Base-by-base conservation (phyloP, 2,888 invertebrate genomes). In the Lasioglossum morio region DNA sequence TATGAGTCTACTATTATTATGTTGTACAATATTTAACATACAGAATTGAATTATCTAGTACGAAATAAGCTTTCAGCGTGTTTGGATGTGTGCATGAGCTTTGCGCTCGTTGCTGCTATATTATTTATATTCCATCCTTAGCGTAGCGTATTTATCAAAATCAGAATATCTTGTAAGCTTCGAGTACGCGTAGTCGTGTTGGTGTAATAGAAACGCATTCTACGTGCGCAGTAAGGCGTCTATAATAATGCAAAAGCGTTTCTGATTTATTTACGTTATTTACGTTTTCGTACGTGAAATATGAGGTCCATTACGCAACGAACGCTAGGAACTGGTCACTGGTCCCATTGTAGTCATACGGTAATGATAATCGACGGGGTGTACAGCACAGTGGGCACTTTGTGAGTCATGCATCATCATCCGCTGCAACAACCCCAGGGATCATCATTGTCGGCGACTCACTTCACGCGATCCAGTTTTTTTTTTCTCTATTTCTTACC, bases 341-440 rank as follows among this genome's bases (percentile, higher is more conserved):
- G 86, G 78, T 53, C 60, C 87, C 87, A 87, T 87, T 87, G 87
- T 87, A 81, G 60, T 76, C 77, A 46, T 37, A 75, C 80, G 72
- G 84, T 90, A 90, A 88, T 90, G 86, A 89, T 90, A 90, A 90
- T 90, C 89, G 90, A 73, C 87, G 85, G 88, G 87, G 85, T 87
- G 91, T 83, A 87, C 89, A 84, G 85, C 79, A 86, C 86, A 87
- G 87, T 89, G 89, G 82, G 89, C 88, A 91, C 87, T 91, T 91
- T 91, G 87, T 91, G 90, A 91, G 85, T 89, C 90, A 89, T 86
- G 87, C 89, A 81, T 87, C 89, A 87, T 88, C 86, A 88, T 82
- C 82, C 76, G 76, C 83, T 80, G 85, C 82, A 79, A 84, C 83
- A 84, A 82, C 82, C 84, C 81, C 77, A 43, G 80, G 79, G 79